A percentile compares a stretch with the other conserved stretches of the same genome.
These are phyloP conservation scores for Megastigmus dorsalis DNA, from an alignment of 2,888 invertebrate species.

Conservation along the genomic window DNA sequence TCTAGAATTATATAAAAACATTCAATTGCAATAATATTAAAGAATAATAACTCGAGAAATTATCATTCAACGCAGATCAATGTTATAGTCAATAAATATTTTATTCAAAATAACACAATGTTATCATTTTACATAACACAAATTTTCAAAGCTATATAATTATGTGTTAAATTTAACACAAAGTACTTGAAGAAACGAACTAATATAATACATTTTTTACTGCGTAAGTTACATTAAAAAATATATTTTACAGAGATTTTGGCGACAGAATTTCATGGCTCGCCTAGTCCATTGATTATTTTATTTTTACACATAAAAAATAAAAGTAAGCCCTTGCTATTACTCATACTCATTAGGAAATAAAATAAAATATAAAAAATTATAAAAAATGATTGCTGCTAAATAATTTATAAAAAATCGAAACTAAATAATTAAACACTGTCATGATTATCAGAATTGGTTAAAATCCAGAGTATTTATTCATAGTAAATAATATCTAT, in stretches of 20 bases:
- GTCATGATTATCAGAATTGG: constrained; percentile 37
- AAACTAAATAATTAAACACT: constrained; percentile 36
- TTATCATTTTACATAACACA: constrained; percentile 49
- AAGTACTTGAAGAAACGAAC: constrained; percentile 32
- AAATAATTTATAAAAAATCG: constrained; percentile 33
- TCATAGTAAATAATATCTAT: constrained; percentile 45
- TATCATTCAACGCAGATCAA: too few relatives aligned
- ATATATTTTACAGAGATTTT: constrained; percentile 33
- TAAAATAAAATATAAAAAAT: constrained; percentile 40
- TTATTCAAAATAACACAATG: constrained; percentile 48
- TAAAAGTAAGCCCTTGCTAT: constrained; percentile 32
- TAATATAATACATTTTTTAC: constrained; percentile 43
- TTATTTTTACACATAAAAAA: constrained; percentile 24
- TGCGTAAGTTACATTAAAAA: constrained; percentile 43
- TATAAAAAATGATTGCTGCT: constrained; percentile 31
- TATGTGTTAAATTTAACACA: constrained; percentile 37
- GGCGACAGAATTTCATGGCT: constrained; percentile 12
- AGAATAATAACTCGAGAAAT: too few relatives aligned
- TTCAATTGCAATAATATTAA: too few relatives aligned
- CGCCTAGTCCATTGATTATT: constrained; percentile 20
- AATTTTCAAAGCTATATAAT: constrained; percentile 35
- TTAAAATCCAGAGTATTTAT: constrained; percentile 45
- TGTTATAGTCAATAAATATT: constrained; percentile 49
- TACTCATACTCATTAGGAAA: not conserved
- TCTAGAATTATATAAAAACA: too few relatives aligned